phyloP scores from a whole-genome alignment of 2,113 vertebrate genomes.

The Protobothrops mucrosquamatus region DNA sequence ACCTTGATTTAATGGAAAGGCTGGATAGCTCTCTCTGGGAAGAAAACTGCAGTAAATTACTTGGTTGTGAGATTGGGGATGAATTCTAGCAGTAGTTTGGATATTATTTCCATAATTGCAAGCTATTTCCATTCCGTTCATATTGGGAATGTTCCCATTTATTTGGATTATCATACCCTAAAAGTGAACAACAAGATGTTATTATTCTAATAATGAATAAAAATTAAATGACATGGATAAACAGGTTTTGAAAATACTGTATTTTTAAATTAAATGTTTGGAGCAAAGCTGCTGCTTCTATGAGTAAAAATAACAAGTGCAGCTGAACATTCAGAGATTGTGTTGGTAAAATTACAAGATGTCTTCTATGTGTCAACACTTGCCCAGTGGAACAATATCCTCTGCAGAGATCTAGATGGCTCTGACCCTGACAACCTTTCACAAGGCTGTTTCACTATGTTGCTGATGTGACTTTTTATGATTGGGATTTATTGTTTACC shows the following conservation, averaged over 20 bases:
- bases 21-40: conserved; percentile 74
- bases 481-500: not conserved
- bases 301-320: not conserved
- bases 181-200: conserved; percentile 25
- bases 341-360: not conserved
- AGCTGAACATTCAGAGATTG: not conserved
- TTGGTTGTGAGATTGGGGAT: conserved; percentile 75
- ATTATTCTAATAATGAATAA: not conserved
- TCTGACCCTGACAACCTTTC: not conserved
- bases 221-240: conserved; percentile 5
- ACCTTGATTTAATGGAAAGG: conserved; percentile 80
- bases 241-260: not conserved
- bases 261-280: not conserved
- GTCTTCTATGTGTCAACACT: not conserved
- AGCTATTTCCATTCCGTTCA: conserved; percentile 82
- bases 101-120: conserved; percentile 84
- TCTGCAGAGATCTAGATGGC: not conserved
- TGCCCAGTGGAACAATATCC: not conserved
- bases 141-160: conserved; percentile 87
- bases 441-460: not conserved
- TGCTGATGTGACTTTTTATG: not conserved
- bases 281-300: not conserved
- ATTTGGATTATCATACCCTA: conserved; percentile 89
- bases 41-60: conserved; percentile 90
- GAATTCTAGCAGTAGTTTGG: conserved; percentile 78